phyloP scores from a whole-genome alignment of 2,888 invertebrate genomes.

The Aelia acuminata region DNA sequence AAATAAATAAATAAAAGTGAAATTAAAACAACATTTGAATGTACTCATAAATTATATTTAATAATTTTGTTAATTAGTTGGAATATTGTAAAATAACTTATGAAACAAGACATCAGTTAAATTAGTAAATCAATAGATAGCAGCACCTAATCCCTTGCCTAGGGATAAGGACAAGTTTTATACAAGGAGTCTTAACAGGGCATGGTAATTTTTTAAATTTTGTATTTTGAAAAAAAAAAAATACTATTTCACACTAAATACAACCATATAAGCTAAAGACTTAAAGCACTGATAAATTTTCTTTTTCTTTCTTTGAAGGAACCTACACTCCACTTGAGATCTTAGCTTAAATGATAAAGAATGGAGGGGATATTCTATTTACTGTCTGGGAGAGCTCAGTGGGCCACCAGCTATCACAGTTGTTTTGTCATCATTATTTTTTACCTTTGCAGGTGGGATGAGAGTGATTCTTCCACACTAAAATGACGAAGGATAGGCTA shows the following conservation, averaged over 20 bases:
- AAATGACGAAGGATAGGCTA: constrained; percentile 51
- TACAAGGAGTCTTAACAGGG: background rate
- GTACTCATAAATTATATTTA: background rate
- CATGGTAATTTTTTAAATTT: background rate
- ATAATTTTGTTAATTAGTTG: background rate
- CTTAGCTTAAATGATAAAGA: constrained; percentile 56
- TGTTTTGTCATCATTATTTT: background rate
- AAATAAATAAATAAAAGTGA: too few relatives aligned
- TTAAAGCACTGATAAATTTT: background rate
- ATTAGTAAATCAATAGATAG: constrained; percentile 10
- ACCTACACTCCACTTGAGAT: constrained; percentile 50
- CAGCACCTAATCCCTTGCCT: background rate
- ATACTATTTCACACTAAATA: background rate
- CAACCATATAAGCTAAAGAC: too few relatives aligned
- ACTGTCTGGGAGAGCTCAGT: background rate
- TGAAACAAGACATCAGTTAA: background rate
- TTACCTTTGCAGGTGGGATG: background rate
- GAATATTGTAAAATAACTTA: too few relatives aligned
- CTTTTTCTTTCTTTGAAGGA: background rate
- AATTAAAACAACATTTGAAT: too few relatives aligned
- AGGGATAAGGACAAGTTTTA: background rate
- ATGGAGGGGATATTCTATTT: constrained; percentile 57
- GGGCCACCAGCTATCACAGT: background rate
- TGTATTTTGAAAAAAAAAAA: background rate
- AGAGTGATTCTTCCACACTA: background rate